Base-by-base conservation (phyloP, 2,113 vertebrate species). In the Mellivora capensis region DNA sequence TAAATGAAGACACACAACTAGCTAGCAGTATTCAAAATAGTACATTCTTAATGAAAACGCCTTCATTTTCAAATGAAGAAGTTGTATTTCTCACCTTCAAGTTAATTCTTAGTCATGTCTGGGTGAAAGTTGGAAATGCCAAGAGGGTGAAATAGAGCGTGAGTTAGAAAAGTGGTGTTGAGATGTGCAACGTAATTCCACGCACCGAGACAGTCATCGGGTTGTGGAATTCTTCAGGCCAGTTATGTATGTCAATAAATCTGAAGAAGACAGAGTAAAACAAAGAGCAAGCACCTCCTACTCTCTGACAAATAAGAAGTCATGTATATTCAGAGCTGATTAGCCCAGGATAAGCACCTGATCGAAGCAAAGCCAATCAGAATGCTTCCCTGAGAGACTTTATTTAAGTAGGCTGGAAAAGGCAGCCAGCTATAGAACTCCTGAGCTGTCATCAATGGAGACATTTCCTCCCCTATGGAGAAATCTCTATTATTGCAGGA, bases 21-120 rank as follows among this genome's bases (percentile, higher is more conserved):
- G 67, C 83, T 89, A 93, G 59, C 97, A 96, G 90, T 81, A 96
- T 93, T 96, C 96, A 93, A 98, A 97, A 86, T 47, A 95, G 87
- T 87, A 21, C 71, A 59, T 7, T 84, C 95, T 91, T 52, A 82
- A 93, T 0, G 0, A 59, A 31, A n/a, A 37, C 14, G 4, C 72
- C 97, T 90, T 57, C 57, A 57, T 57, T 71, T 72, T 59, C 57
- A 84, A 79, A 79, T 47, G 42, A 91, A 86, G 42, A 76, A 64
- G 34, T 54, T 91, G 13, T 18, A 47, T 34, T 82, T 94, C 67
- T 84, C 31, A 61, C 88, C 87, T 91, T 93, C 87, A 87, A 14
- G 37, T 61, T 0, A 90, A 77, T 23, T 77, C 59, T 80, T 87
- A 52, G 47, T 74, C 37, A 59, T 20, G 3, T 90, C n/a, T 77